Evolutionary conservation across 2,113 vertebrate genomes (phyloP).

Genomic region (Bubalus kerabau): DNA sequence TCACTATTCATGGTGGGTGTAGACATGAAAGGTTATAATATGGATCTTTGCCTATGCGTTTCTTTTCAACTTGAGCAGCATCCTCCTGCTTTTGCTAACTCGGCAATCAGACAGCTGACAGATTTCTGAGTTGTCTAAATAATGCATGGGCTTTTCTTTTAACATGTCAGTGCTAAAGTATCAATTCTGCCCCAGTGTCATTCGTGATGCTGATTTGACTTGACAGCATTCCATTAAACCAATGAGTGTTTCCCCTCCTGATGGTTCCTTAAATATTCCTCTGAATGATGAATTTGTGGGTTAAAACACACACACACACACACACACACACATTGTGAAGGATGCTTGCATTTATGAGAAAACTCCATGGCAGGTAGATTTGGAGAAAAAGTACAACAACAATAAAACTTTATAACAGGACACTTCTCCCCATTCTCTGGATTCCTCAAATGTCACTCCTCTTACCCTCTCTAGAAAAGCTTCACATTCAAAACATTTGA

Average conservation of each 20-base stretch:
- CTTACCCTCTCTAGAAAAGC: constrained; percentile 39
- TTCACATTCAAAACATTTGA: constrained; percentile 69
- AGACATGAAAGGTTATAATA: constrained; percentile 82
- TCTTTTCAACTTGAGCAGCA: constrained; percentile 80
- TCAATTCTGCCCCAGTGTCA: constrained; percentile 85
- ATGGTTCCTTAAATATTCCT: constrained; percentile 83
- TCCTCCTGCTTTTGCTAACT: constrained; percentile 88
- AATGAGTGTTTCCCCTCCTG: constrained; percentile 83
- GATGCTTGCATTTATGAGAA: constrained; percentile 81
- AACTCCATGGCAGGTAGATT: constrained; percentile 72
- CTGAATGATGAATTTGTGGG: constrained; percentile 81
- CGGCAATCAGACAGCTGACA: constrained; percentile 86
- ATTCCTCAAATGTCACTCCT: constrained; percentile 46
- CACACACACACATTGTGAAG: constrained; percentile 73
- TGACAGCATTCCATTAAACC: constrained; percentile 91
- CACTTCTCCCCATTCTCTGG: constrained; percentile 51
- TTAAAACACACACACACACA: neutral
- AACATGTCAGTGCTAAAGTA: constrained; percentile 87
- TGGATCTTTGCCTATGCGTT: constrained; percentile 77
- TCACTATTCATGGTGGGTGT: constrained; percentile 78
- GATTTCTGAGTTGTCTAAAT: constrained; percentile 87
- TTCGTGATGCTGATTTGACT: constrained; percentile 86
- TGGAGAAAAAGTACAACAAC: constrained; percentile 56
- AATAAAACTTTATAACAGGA: constrained; percentile 55
- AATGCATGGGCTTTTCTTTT: constrained; percentile 90